Base-by-base conservation (phyloP, 2,888 invertebrate genomes). In the Agonopterix arenella region DNA sequence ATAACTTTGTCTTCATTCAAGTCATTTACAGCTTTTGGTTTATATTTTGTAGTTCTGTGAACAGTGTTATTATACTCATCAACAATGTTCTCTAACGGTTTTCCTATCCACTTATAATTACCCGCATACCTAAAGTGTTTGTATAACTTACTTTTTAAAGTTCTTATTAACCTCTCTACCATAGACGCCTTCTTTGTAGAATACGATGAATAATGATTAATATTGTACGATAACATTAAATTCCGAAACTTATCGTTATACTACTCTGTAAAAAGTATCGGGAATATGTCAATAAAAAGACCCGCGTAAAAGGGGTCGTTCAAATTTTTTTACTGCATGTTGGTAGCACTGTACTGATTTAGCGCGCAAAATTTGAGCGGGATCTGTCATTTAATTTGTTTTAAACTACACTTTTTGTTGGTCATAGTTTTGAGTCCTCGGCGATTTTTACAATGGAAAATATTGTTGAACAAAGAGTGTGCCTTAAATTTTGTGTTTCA, bases 131-230 rank as follows among this genome's bases (percentile, higher is more conserved):
- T 38, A 16, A 46, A 46, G 8, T 38, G 9, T 46, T 61, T 42
- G 46, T 52, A 53, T 52, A 54, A 57, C 42, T 58, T 61, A 5
- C 9, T 38, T 11, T 48, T 48, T 37, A 43, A 9, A 9, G 37
- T 43, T 44, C 37, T 50, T 36, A 36, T 47, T 9, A 43, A 36
- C 16, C 48, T 36, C 44, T 48, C 43, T 11, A 48, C 37, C 16
- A 48, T 43, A 10, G 48, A 11, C 4, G 48, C 43, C 11, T 48
- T 43, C 8, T 44, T 43, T 13, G 18, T 16, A 16, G 40, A 40
- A 40, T 13, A 46, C 13, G 46, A 38, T 4, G 38, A 46, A 16
- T 46, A 46, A 40, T 46, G 46, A 16, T 46, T 46, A 2, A 46
- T 40, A 7, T 16, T 16, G 13, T 40, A 16, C 8, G 1, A 8